phyloP scores from a whole-genome alignment of 2,888 invertebrate species.

The Apoda limacodes region DNA sequence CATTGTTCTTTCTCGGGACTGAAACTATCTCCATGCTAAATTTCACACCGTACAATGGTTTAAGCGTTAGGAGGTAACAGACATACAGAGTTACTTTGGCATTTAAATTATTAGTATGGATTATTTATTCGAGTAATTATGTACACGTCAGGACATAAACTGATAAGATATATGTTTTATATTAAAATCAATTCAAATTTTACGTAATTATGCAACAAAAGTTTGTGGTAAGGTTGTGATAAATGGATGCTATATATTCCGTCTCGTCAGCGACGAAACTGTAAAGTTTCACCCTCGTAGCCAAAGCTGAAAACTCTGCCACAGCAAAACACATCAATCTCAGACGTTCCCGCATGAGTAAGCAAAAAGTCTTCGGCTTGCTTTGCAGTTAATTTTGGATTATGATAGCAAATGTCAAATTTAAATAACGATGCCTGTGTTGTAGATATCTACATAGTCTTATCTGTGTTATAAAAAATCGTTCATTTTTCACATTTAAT shows the following conservation, averaged over 20 bases:
- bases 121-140: neutral
- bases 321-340: conserved; percentile 45
- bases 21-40: neutral
- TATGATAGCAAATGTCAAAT: too few species aligned
- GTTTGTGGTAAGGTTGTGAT: neutral
- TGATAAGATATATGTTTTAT: neutral
- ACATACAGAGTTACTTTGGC: neutral
- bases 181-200: neutral
- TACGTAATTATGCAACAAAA: neutral
- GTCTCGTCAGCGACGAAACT: conserved; percentile 28
- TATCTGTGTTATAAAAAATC: too few species aligned
- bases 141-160: neutral
- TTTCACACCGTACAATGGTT: neutral
- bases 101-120: neutral
- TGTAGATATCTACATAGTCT: too few species aligned
- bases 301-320: conserved; percentile 26
- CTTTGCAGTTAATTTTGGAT: too few species aligned
- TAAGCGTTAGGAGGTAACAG: neutral
- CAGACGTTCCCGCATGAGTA: too few species aligned
- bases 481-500: too few species aligned
- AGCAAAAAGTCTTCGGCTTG: too few species aligned
- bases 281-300: conserved; percentile 26
- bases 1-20: neutral
- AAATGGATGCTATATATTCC: neutral
- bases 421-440: too few species aligned